Conservation (phyloP, 2,888 invertebrate genomes). For the Antheraea yamamai region DNA sequence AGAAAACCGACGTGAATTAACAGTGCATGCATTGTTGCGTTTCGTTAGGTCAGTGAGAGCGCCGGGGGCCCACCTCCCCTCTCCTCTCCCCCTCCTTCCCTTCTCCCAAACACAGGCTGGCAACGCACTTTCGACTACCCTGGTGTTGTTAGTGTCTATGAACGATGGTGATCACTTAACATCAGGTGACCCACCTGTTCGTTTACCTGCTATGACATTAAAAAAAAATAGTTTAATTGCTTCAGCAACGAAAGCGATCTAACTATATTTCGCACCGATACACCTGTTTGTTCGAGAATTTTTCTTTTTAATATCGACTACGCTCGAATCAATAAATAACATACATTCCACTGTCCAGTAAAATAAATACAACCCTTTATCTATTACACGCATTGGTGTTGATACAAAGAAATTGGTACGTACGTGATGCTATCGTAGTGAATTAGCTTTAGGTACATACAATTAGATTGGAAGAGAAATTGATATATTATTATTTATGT, state of each 20-base stretch:
- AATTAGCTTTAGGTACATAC: constrained; percentile 34
- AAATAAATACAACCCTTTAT: constrained; percentile 38
- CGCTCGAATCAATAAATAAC: constrained; percentile 18
- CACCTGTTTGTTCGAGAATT: constrained; percentile 25
- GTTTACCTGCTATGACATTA: no score
- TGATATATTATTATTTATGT: background rate
- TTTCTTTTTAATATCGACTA: constrained; percentile 39
- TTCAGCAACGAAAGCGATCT: constrained; percentile 46
- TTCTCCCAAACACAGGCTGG: no score
- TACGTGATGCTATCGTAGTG: constrained; percentile 38
- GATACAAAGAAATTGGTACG: constrained; percentile 43
- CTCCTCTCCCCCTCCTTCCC: no score
- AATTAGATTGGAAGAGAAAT: background rate
- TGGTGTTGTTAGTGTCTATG: no score
- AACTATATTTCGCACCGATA: constrained; percentile 53
- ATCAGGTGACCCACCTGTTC: no score
- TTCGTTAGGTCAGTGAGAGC: no score
- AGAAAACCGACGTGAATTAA: no score
- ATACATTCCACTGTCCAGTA: constrained; percentile 24
- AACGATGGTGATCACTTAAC: no score
- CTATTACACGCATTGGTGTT: constrained; percentile 38
- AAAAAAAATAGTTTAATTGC: constrained; percentile 43
- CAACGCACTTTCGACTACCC: no score
- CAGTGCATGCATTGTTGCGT: no score
- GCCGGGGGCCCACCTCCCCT: no score